Evolutionary conservation across 1,140 invertebrate genomes (phyloP).

Genomic region (Musca domestica): DNA sequence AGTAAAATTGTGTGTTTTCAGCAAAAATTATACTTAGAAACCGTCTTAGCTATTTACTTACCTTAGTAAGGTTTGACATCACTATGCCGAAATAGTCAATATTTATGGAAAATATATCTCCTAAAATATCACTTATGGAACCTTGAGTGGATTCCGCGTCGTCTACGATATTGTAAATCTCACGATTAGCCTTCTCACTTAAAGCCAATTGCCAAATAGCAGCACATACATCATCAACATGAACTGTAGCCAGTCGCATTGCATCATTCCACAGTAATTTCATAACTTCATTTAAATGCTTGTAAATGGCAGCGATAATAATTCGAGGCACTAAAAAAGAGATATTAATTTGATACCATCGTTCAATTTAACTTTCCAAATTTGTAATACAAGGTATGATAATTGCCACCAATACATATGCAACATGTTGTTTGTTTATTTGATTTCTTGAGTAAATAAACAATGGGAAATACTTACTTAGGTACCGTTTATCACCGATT

Average conservation of each 20-base stretch:
- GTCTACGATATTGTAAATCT: constrained; percentile 83
- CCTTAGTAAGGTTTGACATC: constrained; percentile 76
- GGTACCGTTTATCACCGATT: constrained; percentile 73
- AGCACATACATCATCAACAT: constrained; percentile 77
- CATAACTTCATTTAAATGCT: constrained; percentile 85
- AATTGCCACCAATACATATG: too few relatives aligned
- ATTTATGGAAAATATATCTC: constrained; percentile 82
- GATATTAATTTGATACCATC: constrained; percentile 22
- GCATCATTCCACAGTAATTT: constrained; percentile 85
- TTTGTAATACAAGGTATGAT: too few relatives aligned
- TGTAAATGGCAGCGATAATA: constrained; percentile 83
- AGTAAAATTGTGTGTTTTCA: too few relatives aligned
- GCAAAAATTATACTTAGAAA: too few relatives aligned
- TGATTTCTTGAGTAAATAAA: not conserved
- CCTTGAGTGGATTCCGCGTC: constrained; percentile 81
- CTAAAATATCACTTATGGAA: constrained; percentile 71
- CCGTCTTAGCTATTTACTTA: constrained; percentile 43
- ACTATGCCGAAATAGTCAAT: constrained; percentile 81
- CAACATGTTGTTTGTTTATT: not conserved
- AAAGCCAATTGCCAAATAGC: constrained; percentile 67
- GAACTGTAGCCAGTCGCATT: constrained; percentile 83
- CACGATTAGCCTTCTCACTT: constrained; percentile 54
- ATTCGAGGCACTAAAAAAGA: constrained; percentile 71
- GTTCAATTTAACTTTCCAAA: too few relatives aligned
- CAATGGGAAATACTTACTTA: constrained; percentile 64